A percentile compares a stretch with the other conserved stretches of the same genome.
Evolutionary conservation across 2,888 invertebrate genomes (phyloP).

Genomic region (Frankliniella intonsa): DNA sequence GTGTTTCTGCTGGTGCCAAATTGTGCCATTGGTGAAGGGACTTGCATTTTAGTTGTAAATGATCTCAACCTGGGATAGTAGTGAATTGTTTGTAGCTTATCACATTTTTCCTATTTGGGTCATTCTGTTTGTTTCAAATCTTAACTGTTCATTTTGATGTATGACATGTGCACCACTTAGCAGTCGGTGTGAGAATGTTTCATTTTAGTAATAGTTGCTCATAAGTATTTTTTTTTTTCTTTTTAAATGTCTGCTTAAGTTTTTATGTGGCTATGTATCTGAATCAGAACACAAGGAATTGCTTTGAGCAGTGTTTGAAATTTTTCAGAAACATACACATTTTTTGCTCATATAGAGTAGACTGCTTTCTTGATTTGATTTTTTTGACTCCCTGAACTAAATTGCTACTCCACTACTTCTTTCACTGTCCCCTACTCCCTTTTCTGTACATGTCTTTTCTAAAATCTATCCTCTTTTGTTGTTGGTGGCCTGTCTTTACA

Average conservation of each 20-base stretch:
- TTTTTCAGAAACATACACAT: background rate
- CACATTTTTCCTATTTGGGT: background rate
- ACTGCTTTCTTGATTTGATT: background rate
- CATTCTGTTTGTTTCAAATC: background rate
- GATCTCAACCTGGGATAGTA: constrained; percentile 18
- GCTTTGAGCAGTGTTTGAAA: too few species aligned
- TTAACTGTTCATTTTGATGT: background rate
- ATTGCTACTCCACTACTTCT: background rate
- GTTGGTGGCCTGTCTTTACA: too few species aligned
- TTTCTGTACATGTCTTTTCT: background rate
- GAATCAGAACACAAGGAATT: background rate
- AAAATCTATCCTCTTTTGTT: background rate
- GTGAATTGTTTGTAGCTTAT: background rate
- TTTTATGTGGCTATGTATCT: background rate
- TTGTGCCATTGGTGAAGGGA: constrained; percentile 1
- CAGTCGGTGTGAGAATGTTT: background rate
- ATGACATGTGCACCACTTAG: background rate
- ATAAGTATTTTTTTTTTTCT: background rate
- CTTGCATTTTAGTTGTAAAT: background rate
- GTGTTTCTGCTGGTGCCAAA: constrained; percentile 9
- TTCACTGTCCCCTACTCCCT: background rate
- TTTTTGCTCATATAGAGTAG: too few species aligned
- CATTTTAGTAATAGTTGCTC: background rate
- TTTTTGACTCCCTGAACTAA: background rate
- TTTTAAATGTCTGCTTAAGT: background rate